phyloP scores from a whole-genome alignment of 2,888 invertebrate species.

The Sepioteuthis lessoniana region DNA sequence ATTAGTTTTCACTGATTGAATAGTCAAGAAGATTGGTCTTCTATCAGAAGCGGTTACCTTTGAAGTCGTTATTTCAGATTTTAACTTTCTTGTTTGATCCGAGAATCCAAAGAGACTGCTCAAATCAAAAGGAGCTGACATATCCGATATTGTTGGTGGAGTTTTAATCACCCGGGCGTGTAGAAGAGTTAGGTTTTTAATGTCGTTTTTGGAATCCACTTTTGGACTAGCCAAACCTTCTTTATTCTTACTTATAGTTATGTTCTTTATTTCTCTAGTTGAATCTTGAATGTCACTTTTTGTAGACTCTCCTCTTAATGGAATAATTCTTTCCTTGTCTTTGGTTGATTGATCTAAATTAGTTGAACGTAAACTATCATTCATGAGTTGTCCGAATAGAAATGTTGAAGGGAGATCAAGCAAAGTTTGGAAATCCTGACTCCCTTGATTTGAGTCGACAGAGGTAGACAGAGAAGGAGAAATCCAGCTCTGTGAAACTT shows the following conservation, averaged over 20 bases:
- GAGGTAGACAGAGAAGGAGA: background rate
- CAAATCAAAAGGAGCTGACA: background rate
- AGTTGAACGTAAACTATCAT: background rate
- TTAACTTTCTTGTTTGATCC: background rate
- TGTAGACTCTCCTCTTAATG: background rate
- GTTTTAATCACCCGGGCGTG: background rate
- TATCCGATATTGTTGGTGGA: background rate
- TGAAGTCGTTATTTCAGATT: background rate
- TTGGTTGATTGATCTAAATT: background rate
- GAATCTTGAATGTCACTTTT: background rate
- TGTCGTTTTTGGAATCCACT: too few relatives aligned
- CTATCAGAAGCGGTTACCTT: background rate
- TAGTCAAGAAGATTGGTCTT: background rate
- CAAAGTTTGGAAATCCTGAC: background rate
- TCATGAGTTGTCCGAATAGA: slow-evolving; percentile 39
- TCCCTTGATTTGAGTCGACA: background rate
- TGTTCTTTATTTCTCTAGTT: background rate
- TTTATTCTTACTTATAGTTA: background rate
- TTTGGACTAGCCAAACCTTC: background rate
- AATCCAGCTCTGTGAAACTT: background rate
- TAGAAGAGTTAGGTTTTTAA: background rate
- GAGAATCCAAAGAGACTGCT: background rate
- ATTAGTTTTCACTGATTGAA: background rate
- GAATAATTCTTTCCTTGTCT: background rate
- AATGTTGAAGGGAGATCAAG: slow-evolving; percentile 44